Base-by-base conservation (phyloP, 1,140 invertebrate species). In the Tetramorium simillimum region DNA sequence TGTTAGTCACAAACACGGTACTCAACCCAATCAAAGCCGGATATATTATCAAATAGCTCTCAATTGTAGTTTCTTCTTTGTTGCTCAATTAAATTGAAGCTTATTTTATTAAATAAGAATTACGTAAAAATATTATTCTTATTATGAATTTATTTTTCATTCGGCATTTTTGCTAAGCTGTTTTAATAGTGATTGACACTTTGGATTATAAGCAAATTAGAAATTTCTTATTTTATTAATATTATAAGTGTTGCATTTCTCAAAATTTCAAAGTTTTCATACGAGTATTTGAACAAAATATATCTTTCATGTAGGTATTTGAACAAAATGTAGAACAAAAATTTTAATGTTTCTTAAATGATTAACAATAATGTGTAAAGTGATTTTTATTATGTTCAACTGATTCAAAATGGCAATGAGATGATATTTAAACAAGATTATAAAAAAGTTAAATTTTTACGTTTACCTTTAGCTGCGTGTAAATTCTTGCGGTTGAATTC, bases 1-100 rank as follows among this genome's bases (percentile, higher is more conserved):
- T 60, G 89, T 92, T 92, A 92, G 86, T 92, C 90, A 90, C 53
- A 86, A 73, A 62, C 7, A 51, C 21, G 88, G 88, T 88, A 84
- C 89, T 63, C 89, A 88, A 90, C 81, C 37, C 51, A 33, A 9
- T 46, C 33, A 73, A 43, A 46, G 21, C 21, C 43, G 3, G 9
- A 21, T 24, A 3, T 21, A 40, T 40, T 53, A 53, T 58, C 33
- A 43, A 75, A 75, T 40, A 4, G 18, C 9, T 56, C 6, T 73
- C 51, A 56, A 67, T 21, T 62, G 43, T 46, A 7, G 33, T 49
- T 43, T 40, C 21, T 24, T 43, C n/a, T 21, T 40, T 21, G 72
- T 49, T 10, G 10, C 10, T 16, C 2, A 56, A 60, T 18, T 28
- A 21, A 73, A 37, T 37, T 37, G 1, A 73, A 53, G 21, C 18